Base-by-base conservation (phyloP, 1,140 invertebrate species). In the Meloidogyne floridensis region DNA sequence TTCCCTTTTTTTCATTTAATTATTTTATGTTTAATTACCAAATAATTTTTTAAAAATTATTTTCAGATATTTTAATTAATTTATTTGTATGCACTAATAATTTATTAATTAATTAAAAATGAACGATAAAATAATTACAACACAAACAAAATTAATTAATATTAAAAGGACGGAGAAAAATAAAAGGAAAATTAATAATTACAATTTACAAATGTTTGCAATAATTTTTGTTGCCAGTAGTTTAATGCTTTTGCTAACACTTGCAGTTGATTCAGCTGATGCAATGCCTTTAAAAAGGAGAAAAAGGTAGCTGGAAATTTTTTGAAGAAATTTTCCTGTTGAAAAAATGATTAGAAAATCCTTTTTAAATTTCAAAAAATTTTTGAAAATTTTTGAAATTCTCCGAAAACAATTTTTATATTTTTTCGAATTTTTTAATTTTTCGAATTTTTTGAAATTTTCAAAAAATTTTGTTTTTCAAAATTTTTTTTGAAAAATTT, bases 191-290 rank as follows among this genome's bases (percentile, higher is more conserved):
- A n/a, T n/a, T n/a, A 65, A n/a, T n/a, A 18, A 5, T n/a, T n/a
- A 65, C n/a, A 65, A 65, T n/a, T 65, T 65, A 65, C 59, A 65
- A 65, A 7, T 65, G n/a, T 65, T 65, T 65, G 59, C 59, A 18
- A 13, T n/a, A 65, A n/a, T 65, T n/a, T 65, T 65, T 65, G 59
- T 65, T 65, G 59, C 7, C n/a, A n/a, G 59, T 65, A n/a, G 15
- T 65, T 65, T 65, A 65, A 65, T 65, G 56, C 15, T 59, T n/a
- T 8, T 65, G n/a, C n/a, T 65, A 47, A 47, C 47, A 47, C 7
- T 47, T 6, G 7, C n/a, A 65, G n/a, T 11, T 65, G 59, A 65
- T n/a, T 65, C 56, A 65, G 0, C 59, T 7, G 59, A 65, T n/a
- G 59, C 15, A n/a, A 65, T 65, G 15, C n/a, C 15, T 65, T 4